These are phyloP conservation scores for Ametastegia equiseti DNA, from an alignment of 2,888 invertebrate species.

Conservation along the genomic window DNA sequence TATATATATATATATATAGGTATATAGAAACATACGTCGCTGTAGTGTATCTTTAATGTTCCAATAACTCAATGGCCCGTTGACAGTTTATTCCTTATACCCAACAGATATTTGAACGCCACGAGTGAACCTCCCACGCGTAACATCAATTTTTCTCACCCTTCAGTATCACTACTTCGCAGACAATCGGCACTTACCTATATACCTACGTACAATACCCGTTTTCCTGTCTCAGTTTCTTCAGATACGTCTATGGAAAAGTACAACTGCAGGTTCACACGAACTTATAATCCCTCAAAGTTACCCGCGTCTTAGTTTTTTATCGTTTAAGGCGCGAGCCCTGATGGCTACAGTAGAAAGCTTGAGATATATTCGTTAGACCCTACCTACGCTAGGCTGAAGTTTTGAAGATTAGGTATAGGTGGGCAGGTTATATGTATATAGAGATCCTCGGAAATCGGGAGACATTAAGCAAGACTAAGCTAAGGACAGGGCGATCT, in stretches of 20 bases:
- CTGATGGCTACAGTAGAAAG: neutral
- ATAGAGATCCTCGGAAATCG: neutral
- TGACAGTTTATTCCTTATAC: neutral
- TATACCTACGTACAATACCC: neutral
- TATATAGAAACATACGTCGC: neutral
- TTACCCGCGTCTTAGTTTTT: neutral
- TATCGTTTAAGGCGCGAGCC: neutral
- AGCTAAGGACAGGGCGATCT: neutral
- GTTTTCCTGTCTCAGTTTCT: neutral
- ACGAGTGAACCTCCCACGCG: neutral
- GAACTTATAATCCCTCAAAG: slow-evolving; percentile 18
- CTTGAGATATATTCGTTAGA: slow-evolving; percentile 4
- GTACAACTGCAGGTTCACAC: slow-evolving; percentile 11
- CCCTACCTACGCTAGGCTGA: neutral
- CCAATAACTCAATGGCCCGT: slow-evolving; percentile 5
- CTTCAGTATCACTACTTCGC: neutral
- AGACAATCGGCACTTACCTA: neutral
- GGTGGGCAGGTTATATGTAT: neutral
- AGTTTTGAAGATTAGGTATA: neutral
- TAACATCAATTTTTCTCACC: neutral
- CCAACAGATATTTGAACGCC: neutral
- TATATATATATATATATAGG: no score
- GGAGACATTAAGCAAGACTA: neutral
- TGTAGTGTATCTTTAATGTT: neutral
- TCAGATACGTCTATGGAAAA: neutral